Conservation (phyloP, 2,113 vertebrate genomes). For the Haemorhous mexicanus region DNA sequence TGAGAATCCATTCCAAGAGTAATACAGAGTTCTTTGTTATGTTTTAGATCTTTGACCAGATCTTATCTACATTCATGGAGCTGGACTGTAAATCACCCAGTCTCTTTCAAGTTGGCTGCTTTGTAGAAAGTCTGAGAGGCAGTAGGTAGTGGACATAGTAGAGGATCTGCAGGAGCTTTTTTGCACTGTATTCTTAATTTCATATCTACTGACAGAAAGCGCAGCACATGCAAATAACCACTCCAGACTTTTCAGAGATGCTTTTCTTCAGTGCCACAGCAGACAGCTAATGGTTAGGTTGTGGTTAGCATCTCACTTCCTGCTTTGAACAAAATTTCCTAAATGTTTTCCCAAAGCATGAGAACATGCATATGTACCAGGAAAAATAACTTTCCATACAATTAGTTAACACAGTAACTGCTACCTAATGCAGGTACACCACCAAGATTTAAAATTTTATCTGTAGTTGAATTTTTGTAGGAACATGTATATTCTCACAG, state of each 20-base stretch:
- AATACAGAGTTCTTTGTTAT: constrained; percentile 12
- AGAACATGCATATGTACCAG: background rate
- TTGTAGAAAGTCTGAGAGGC: background rate
- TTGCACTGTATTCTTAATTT: background rate
- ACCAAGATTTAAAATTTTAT: background rate
- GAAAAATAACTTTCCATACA: background rate
- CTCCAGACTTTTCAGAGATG: background rate
- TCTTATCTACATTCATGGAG: constrained; percentile 28
- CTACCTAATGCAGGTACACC: background rate
- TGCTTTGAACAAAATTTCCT: background rate
- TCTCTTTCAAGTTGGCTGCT: constrained; percentile 23
- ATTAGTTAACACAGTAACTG: background rate
- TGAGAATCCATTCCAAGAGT: constrained; percentile 23
- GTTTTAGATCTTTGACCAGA: constrained; percentile 19
- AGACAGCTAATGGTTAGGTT: background rate
- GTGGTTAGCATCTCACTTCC: background rate
- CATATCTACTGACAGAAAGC: background rate
- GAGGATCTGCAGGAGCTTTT: background rate
- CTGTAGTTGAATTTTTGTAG: background rate
- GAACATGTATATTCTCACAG: background rate
- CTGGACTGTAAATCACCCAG: constrained; percentile 35
- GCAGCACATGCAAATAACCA: background rate
- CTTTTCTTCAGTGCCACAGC: background rate
- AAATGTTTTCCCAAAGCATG: background rate
- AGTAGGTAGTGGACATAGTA: background rate